phyloP scores from a whole-genome alignment of 30 jellyfish, hydroid and myxozoan genomes.

The Hydractinia echinata region DNA sequence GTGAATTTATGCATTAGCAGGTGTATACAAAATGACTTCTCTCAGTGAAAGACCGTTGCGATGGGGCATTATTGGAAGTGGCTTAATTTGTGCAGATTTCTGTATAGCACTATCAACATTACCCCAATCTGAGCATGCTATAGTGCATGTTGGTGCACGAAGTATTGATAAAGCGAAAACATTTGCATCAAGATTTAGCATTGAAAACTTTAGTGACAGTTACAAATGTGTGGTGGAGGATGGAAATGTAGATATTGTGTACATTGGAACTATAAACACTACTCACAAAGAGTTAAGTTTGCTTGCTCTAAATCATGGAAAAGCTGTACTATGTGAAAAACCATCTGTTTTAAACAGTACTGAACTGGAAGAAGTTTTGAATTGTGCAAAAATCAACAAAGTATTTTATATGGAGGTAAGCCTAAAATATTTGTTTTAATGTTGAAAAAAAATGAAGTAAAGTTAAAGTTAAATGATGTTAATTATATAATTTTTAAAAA shows the following conservation, averaged over 20 bases:
- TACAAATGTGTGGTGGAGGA: conserved; percentile 56
- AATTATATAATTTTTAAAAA: background rate
- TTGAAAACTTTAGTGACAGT: conserved; percentile 43
- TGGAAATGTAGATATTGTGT: conserved; percentile 62
- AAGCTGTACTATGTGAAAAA: conserved; percentile 83
- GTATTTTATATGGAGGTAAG: conserved; percentile 80
- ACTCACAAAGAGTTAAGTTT: conserved; percentile 57
- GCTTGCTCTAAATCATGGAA: conserved; percentile 47
- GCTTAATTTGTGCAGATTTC: conserved; percentile 63
- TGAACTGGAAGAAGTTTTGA: conserved; percentile 61
- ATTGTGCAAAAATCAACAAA: conserved; percentile 39
- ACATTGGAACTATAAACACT: conserved; percentile 78
- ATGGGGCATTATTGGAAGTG: conserved; percentile 88
- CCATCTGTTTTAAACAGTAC: conserved; percentile 51
- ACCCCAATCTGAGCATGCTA: conserved; percentile 50
- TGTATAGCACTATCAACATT: conserved; percentile 69
- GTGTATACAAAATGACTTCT: background rate
- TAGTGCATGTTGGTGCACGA: conserved; percentile 70
- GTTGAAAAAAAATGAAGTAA: background rate
- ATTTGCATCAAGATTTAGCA: conserved; percentile 58
- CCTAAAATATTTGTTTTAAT: background rate
- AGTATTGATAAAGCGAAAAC: conserved; percentile 51
- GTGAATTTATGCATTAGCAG: too few species aligned
- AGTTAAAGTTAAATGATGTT: background rate
- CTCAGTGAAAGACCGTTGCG: conserved; percentile 25